A percentile compares a stretch with the other conserved stretches of the same genome.
Evolutionary conservation across 2,113 vertebrate species (phyloP).

Genomic region (Solenodon paradoxus): DNA sequence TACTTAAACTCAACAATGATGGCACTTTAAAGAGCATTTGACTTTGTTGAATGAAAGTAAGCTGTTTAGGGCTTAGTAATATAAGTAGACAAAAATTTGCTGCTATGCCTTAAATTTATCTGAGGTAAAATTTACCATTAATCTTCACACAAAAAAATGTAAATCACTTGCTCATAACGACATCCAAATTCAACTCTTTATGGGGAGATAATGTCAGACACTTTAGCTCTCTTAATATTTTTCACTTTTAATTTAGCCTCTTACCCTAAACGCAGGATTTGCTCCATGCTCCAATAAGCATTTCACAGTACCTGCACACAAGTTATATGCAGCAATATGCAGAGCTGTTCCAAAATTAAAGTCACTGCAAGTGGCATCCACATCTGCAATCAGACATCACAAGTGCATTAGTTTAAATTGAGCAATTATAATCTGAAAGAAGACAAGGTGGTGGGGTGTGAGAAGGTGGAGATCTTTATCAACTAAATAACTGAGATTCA

Average conservation of each 20-base stretch:
- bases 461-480: not conserved
- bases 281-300: slow-evolving; percentile 94
- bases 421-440: not conserved
- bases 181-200: not conserved
- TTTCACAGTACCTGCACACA: slow-evolving; percentile 92
- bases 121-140: not conserved
- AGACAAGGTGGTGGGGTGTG: not conserved
- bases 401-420: not conserved
- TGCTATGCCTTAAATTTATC: not conserved
- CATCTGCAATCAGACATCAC: slow-evolving; percentile 87
- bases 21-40: not conserved
- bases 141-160: too few relatives aligned
- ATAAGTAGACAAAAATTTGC: not conserved
- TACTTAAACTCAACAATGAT: not conserved
- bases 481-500: not conserved
- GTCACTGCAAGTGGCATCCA: slow-evolving; percentile 98
- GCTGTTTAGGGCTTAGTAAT: not conserved
- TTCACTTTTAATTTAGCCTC: slow-evolving; percentile 50
- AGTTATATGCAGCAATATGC: slow-evolving; percentile 96
- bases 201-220: not conserved
- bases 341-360: slow-evolving; percentile 98
- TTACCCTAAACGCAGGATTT: slow-evolving; percentile 97
- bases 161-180: not conserved
- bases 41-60: not conserved
- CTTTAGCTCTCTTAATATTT: not conserved